Conservation (phyloP, 2,113 vertebrate genomes). For the Oreamnos americanus region DNA sequence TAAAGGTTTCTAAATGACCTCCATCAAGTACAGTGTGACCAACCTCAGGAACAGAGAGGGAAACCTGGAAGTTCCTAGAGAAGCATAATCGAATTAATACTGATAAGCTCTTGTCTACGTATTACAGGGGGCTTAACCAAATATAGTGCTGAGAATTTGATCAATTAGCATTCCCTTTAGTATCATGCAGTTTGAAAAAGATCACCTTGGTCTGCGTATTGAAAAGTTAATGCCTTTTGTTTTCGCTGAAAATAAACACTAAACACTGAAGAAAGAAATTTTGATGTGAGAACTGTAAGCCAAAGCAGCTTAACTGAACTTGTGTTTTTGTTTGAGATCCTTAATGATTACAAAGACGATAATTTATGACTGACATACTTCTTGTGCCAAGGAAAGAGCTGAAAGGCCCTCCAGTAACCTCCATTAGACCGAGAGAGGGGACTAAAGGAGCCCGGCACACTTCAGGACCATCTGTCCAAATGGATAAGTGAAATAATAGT, state of each 20-base stretch:
- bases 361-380: slow-evolving; percentile 90
- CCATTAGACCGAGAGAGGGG: slow-evolving; percentile 89
- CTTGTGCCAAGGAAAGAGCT: slow-evolving; percentile 89
- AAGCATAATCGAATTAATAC: slow-evolving; percentile 59
- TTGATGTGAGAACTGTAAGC: slow-evolving; percentile 75
- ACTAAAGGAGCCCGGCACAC: slow-evolving; percentile 87
- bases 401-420: slow-evolving; percentile 89
- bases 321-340: slow-evolving; percentile 83
- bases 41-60: not conserved
- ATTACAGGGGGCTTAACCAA: slow-evolving; percentile 51
- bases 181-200: not conserved
- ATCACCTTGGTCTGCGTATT: slow-evolving; percentile 43
- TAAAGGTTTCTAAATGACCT: slow-evolving; percentile 20
- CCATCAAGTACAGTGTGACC: not conserved
- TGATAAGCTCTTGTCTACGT: slow-evolving; percentile 56
- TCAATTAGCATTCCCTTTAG: slow-evolving; percentile 32
- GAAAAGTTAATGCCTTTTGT: slow-evolving; percentile 42
- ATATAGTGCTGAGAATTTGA: slow-evolving; percentile 61
- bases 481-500: slow-evolving; percentile 89
- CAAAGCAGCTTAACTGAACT: slow-evolving; percentile 80
- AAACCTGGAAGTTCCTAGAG: not conserved
- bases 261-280: slow-evolving; percentile 68
- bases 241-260: slow-evolving; percentile 40
- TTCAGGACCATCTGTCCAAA: slow-evolving; percentile 91
- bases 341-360: slow-evolving; percentile 87